Percentiles rank a stretch among this genome's conserved stretches.
Evolutionary conservation across 2,113 vertebrate genomes (phyloP).

Genomic region (Lophura nycthemera): DNA sequence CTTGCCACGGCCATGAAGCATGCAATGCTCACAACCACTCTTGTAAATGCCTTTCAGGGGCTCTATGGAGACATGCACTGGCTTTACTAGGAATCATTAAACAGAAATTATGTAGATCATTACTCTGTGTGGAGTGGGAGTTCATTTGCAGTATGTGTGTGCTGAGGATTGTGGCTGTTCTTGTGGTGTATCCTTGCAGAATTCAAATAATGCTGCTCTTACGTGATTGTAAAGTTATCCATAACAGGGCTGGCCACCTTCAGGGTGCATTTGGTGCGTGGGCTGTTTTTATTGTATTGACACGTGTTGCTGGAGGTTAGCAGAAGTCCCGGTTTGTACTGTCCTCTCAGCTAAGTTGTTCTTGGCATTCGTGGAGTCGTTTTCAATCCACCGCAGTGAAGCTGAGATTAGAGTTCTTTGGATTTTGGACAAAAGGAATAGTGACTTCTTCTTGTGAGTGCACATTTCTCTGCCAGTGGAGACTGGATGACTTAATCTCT

Average conservation of each 20-base stretch:
- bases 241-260: neutral
- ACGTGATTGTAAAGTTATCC: neutral
- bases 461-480: slow-evolving; percentile 4
- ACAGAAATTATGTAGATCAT: slow-evolving; percentile 28
- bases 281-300: neutral
- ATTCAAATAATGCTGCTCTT: slow-evolving; percentile 20
- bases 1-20: rapidly evolving
- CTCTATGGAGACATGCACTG: neutral
- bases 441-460: neutral
- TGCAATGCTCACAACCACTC: neutral
- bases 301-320: neutral
- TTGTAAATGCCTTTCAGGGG: neutral
- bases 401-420: slow-evolving; percentile 15
- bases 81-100: slow-evolving; percentile 26
- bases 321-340: neutral
- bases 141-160: neutral
- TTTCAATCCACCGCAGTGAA: neutral
- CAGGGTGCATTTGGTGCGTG: neutral
- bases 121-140: neutral
- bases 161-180: neutral
- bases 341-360: neutral
- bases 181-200: neutral
- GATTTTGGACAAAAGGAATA: slow-evolving; percentile 11
- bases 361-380: rapidly evolving
- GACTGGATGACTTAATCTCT: slow-evolving; percentile 45